Conservation (phyloP, 2,113 vertebrate genomes). For the Nothocercus julius region DNA sequence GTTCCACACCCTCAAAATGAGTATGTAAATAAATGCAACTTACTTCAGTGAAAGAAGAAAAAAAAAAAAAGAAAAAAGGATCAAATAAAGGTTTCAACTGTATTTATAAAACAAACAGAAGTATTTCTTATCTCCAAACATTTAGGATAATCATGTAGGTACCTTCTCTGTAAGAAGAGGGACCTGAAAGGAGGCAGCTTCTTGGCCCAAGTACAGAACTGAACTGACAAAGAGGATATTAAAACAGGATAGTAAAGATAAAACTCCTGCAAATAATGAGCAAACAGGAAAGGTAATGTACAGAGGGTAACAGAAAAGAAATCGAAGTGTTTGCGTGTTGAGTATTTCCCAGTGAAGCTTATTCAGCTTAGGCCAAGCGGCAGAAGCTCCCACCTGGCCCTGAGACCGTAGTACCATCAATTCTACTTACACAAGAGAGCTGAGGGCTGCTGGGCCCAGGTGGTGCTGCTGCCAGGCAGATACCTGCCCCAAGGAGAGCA, state of each 20-base stretch:
- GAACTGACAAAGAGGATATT: not conserved
- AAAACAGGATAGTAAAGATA: accelerated
- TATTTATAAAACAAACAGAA: not conserved
- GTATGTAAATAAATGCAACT: not conserved
- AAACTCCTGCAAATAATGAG: not conserved
- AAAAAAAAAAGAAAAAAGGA: not conserved
- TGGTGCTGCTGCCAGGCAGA: slow-evolving; percentile 99
- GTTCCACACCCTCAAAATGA: not conserved
- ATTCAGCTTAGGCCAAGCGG: not conserved
- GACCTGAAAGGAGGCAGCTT: not conserved
- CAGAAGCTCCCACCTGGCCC: accelerated
- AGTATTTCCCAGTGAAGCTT: not conserved
- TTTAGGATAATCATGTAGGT: accelerated
- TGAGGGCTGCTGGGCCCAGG: slow-evolving; percentile 92
- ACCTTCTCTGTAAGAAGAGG: not conserved
- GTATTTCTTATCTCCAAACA: not conserved
- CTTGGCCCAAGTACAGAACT: not conserved
- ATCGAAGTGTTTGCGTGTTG: accelerated
- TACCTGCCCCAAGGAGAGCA: slow-evolving; percentile 93
- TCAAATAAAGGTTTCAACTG: not conserved
- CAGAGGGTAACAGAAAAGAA: not conserved
- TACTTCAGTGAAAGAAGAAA: not conserved
- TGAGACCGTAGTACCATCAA: accelerated
- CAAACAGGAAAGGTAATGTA: accelerated
- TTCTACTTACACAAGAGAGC: slow-evolving; percentile 94